Base-by-base conservation (phyloP, 1,140 invertebrate species). In the Scaptomyza pallida region DNA sequence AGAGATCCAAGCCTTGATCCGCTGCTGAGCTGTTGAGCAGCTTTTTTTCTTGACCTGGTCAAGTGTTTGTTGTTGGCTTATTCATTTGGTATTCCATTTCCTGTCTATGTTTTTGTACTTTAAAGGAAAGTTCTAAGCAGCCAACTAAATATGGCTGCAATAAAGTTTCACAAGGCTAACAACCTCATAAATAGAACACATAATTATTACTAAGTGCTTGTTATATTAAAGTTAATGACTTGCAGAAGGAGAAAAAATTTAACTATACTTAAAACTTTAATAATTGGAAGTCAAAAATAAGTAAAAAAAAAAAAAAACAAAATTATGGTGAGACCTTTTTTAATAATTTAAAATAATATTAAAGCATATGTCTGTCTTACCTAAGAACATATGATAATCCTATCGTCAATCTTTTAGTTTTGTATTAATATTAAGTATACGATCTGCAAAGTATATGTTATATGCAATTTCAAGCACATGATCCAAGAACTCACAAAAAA, bases 101-200 rank as follows among this genome's bases (percentile, higher is more conserved):
- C 48, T 56, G 52, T 15, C n/a, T 35, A 21, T n/a, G 26, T 5
- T 44, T 9, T 19, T 9, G 26, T 26, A 54, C 30, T 48, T 48
- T 35, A 44, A 64, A 76, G 59, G 63, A 44, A 77, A 60, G 21
- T 45, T 62, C 60, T 64, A 56, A 63, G n/a, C 43, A 60, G 47
- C 43, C 57, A 72, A 67, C 63, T 62, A 75, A 79, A 78, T 54
- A 64, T 41, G 13, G 44, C 60, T 54, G 13, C 48, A 23, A 30
- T 52, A 77, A 72, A 37, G 37, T 33, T 26, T 37, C 35, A 47
- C 76, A 71, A 79, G 76, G 65, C 37, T 47, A 40, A 6, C 60
- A 4, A 44, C 6, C 40, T 52, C 3, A 56, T 79, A 35, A 74
- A 60, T 61, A 54, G 17, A 21, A 43, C 51, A 47, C 16, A 8